Conservation (phyloP, 1,140 invertebrate genomes). For the Dreissena polymorpha region DNA sequence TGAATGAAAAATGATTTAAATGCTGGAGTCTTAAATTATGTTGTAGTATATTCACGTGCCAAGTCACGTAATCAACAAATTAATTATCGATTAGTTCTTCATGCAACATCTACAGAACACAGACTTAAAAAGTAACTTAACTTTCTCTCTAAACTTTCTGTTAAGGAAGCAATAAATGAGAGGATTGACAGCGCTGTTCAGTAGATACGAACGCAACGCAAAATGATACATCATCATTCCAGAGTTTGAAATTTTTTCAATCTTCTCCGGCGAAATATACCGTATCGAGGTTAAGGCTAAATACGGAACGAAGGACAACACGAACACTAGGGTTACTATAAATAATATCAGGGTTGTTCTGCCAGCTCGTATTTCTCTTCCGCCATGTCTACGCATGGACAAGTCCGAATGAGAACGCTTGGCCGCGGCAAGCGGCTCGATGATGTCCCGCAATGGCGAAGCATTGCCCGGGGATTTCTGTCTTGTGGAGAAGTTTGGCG, state of each 20-base stretch:
- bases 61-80: too few species aligned
- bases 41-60: too few species aligned
- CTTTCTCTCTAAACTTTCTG: slow-evolving; percentile 54
- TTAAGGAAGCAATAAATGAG: slow-evolving; percentile 63
- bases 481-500: slow-evolving; percentile 6
- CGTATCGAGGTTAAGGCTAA: slow-evolving; percentile 41
- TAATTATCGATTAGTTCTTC: not conserved
- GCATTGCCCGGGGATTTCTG: not conserved
- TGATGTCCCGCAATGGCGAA: slow-evolving; percentile 21
- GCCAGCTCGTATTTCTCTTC: slow-evolving; percentile 37
- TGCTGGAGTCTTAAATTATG: too few species aligned
- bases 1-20: too few species aligned
- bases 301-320: slow-evolving; percentile 53
- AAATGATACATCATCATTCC: slow-evolving; percentile 49
- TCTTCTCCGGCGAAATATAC: slow-evolving; percentile 22
- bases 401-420: slow-evolving; percentile 30
- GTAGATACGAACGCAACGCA: slow-evolving; percentile 57
- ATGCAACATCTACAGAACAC: slow-evolving; percentile 10
- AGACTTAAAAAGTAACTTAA: slow-evolving; percentile 26
- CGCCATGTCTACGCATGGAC: slow-evolving; percentile 42
- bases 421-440: slow-evolving; percentile 12
- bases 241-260: slow-evolving; percentile 20
- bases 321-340: slow-evolving; percentile 48
- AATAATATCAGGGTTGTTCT: slow-evolving; percentile 53
- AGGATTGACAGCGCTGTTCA: slow-evolving; percentile 64